Conservation (phyloP, 2,888 invertebrate species). For the Gerris lacustris region DNA sequence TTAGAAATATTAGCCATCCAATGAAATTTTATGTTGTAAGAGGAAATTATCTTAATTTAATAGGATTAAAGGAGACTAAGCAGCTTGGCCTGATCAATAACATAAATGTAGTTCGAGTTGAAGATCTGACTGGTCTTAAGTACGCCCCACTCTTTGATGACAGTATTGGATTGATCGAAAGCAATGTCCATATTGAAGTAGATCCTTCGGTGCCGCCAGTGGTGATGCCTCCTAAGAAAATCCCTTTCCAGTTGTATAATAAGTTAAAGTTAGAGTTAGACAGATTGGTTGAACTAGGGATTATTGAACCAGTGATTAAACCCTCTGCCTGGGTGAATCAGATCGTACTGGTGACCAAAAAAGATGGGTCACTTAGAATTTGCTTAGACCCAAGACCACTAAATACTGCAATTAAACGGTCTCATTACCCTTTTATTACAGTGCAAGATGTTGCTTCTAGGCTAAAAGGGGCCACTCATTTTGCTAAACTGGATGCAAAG, state of each 20-base stretch:
- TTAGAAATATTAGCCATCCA: neutral
- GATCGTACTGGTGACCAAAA: neutral
- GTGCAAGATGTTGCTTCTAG: slow-evolving; percentile 5
- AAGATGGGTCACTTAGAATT: neutral
- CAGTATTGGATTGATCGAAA: neutral
- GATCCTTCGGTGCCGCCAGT: neutral
- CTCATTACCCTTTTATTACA: slow-evolving; percentile 8
- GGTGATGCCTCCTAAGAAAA: neutral
- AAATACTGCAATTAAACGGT: neutral
- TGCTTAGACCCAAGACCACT: slow-evolving; percentile 12
- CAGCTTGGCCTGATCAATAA: neutral
- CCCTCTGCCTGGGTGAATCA: neutral
- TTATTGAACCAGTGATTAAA: neutral
- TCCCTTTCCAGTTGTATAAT: neutral
- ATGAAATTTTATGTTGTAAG: neutral
- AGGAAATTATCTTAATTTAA: neutral
- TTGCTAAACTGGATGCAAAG: slow-evolving; percentile 8
- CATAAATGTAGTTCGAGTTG: neutral
- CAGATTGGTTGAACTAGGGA: neutral
- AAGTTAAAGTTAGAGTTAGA: neutral
- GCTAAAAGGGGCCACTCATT: slow-evolving; percentile 1
- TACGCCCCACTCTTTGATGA: neutral
- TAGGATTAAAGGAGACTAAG: neutral
- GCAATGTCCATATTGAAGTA: neutral
- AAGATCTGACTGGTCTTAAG: neutral